Conservation (phyloP, 2,888 invertebrate genomes). For the Vandiemenella viatica region DNA sequence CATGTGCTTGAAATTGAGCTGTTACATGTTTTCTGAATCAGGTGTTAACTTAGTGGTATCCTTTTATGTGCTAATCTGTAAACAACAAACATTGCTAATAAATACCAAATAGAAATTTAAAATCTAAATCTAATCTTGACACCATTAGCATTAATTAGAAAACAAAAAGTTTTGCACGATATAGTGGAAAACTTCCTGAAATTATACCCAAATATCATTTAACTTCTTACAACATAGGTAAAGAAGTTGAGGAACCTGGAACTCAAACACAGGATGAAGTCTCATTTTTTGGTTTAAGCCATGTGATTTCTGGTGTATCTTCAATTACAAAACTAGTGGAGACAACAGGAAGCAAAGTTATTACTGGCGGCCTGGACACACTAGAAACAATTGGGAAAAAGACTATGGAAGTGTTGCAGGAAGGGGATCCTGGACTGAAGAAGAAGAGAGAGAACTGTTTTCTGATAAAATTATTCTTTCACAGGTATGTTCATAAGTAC, state of each 20-base stretch:
- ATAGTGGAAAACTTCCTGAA: no score
- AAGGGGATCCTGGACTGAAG: constrained; percentile 77
- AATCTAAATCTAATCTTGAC: no score
- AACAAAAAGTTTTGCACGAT: no score
- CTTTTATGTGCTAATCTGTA: no score
- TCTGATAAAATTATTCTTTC: constrained; percentile 47
- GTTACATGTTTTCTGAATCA: no score
- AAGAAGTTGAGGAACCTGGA: not conserved
- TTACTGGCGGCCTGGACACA: constrained; percentile 70
- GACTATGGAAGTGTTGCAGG: constrained; percentile 84
- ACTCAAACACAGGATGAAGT: not conserved
- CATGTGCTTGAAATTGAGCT: no score
- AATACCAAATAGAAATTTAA: no score
- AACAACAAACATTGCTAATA: no score
- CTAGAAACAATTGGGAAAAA: constrained; percentile 88
- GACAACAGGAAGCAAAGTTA: constrained; percentile 53
- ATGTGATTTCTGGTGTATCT: constrained; percentile 47
- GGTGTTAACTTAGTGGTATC: no score
- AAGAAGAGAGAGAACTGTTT: constrained; percentile 58
- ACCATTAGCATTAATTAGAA: no score
- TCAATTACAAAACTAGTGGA: constrained; percentile 46
- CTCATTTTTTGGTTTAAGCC: constrained; percentile 41
- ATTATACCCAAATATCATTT: no score
- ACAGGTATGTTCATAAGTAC: constrained; percentile 24
- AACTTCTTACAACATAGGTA: no score